These are phyloP conservation scores for Picus viridis DNA, from an alignment of 2,797 vertebrate genomes.

Conservation along the genomic window DNA sequence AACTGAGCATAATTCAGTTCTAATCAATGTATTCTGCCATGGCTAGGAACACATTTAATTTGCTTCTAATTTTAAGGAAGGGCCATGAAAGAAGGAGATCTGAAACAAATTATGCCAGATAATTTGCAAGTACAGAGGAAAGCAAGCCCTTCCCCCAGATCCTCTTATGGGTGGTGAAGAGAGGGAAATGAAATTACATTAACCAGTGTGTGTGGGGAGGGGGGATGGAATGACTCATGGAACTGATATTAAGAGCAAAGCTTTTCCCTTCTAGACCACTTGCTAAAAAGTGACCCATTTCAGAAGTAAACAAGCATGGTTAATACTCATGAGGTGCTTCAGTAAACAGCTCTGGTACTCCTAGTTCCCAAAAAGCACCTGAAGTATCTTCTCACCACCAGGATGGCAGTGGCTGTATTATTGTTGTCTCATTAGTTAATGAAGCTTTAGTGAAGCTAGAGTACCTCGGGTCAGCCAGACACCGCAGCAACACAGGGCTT, in stretches of 20 bases:
- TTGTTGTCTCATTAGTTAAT: background rate
- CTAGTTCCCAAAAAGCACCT: background rate
- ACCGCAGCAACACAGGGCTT: background rate
- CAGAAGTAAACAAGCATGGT: background rate
- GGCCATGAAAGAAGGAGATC: background rate
- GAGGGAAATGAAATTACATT: constrained; percentile 26
- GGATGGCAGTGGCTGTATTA: background rate
- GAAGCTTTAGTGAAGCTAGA: background rate
- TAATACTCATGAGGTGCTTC: background rate
- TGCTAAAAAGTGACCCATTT: constrained; percentile 1
- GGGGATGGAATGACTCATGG: constrained; percentile 10
- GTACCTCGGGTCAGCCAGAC: background rate
- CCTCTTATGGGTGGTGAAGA: background rate
- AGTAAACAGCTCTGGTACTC: background rate
- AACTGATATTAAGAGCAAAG: background rate
- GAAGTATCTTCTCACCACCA: background rate
- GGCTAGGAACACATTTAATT: constrained; percentile 45
- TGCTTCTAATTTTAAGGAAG: constrained; percentile 50
- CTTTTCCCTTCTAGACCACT: background rate
- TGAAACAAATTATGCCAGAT: constrained; percentile 20
- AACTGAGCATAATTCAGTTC: constrained; percentile 11
- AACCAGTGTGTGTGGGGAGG: background rate
- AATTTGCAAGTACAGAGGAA: background rate
- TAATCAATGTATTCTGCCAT: constrained; percentile 40
- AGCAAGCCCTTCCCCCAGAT: background rate